Percentiles rank a stretch among this genome's conserved stretches.
phyloP scores from a whole-genome alignment of 2,113 vertebrate species.

The Plectropomus leopardus region DNA sequence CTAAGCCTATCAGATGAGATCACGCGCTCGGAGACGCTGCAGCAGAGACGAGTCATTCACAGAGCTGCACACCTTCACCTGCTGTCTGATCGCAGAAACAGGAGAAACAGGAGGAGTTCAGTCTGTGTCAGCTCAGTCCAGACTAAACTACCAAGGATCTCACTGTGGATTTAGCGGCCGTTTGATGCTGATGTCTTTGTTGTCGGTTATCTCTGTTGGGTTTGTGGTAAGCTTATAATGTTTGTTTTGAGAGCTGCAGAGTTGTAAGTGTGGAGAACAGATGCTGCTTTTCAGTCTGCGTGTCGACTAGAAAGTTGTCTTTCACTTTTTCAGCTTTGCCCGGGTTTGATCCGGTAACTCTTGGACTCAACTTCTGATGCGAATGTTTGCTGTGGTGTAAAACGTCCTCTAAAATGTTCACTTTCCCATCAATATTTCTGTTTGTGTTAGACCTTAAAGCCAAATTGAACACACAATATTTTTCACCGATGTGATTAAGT shows the following conservation, averaged over 20 bases:
- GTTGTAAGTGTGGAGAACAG: not conserved
- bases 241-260: not conserved
- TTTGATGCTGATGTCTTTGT: not conserved
- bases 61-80: conserved; percentile 6
- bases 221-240: not conserved
- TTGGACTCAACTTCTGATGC: not conserved
- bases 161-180: not conserved
- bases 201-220: not conserved
- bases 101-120: not conserved
- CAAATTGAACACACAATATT: not conserved
- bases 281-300: not conserved
- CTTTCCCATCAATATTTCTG: too few relatives aligned
- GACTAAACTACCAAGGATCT: not conserved
- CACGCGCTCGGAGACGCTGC: conserved; percentile 12
- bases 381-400: too few relatives aligned
- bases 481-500: not conserved
- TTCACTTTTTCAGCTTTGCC: too few relatives aligned
- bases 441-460: too few relatives aligned
- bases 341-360: not conserved
- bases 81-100: conserved; percentile 1
- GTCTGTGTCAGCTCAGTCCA: not conserved
- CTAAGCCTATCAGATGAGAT: conserved; percentile 32
- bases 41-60: not conserved
- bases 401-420: too few relatives aligned
- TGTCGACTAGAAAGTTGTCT: not conserved